Percentiles rank a stretch among this genome's conserved stretches.
Evolutionary conservation across 2,797 vertebrate genomes (phyloP).

Genomic region (Myiotriccus ornatus): DNA sequence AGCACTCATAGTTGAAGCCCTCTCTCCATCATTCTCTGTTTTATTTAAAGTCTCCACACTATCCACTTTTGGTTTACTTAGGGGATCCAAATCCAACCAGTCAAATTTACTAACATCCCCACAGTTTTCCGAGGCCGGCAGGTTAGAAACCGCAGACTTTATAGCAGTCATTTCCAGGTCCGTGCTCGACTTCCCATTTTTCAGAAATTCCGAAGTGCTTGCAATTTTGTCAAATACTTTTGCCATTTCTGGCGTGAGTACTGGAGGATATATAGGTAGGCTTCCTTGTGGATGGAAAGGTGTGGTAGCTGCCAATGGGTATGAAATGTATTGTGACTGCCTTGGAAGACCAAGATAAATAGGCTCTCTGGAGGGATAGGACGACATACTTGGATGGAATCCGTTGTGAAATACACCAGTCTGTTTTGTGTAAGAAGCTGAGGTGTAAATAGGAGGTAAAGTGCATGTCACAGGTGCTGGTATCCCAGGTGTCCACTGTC

Average conservation of each 20-base stretch:
- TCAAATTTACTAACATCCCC: conserved; percentile 85
- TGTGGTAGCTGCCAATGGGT: conserved; percentile 79
- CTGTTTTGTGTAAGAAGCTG: conserved; percentile 85
- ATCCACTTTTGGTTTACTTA: conserved; percentile 88
- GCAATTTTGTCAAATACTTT: conserved; percentile 96
- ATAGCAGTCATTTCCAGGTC: conserved; percentile 78
- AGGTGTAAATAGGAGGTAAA: conserved; percentile 81
- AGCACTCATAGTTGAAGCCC: conserved; percentile 60
- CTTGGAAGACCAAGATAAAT: conserved; percentile 80
- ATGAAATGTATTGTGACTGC: conserved; percentile 83
- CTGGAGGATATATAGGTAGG: conserved; percentile 73
- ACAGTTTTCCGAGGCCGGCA: conserved; percentile 74
- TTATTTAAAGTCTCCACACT: conserved; percentile 67
- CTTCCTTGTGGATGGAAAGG: conserved; percentile 79
- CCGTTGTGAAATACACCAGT: conserved; percentile 88
- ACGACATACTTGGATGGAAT: conserved; percentile 78
- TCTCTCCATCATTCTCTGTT: conserved; percentile 48
- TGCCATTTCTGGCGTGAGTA: conserved; percentile 90
- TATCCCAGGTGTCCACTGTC: conserved; percentile 83
- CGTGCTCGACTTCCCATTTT: conserved; percentile 84
- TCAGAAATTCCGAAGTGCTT: conserved; percentile 94
- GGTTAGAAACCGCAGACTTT: conserved; percentile 78
- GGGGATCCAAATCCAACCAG: conserved; percentile 95
- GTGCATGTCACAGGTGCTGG: conserved; percentile 77
- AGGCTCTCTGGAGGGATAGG: conserved; percentile 76